These are phyloP conservation scores for Melozone crissalis DNA, from an alignment of 2,113 vertebrate genomes.

Conservation along the genomic window DNA sequence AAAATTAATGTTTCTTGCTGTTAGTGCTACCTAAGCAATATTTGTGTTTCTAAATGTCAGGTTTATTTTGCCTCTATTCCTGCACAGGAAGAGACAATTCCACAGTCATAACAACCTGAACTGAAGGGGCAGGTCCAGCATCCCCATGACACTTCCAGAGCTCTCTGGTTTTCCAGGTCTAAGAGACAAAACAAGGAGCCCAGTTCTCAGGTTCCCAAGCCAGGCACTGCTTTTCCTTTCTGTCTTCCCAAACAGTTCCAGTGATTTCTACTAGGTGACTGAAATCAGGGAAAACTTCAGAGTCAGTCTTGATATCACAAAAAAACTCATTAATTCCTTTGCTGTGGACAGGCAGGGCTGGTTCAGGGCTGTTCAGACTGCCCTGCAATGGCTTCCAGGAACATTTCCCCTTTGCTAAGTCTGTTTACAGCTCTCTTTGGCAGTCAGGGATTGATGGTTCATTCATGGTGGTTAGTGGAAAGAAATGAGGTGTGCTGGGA, in stretches of 20 bases:
- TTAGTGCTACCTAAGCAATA: neutral
- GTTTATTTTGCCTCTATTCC: neutral
- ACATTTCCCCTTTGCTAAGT: neutral
- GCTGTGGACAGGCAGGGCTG: neutral
- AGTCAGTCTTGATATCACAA: neutral
- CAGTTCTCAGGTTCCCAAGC: neutral
- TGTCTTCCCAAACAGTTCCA: neutral
- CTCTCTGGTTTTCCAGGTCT: neutral
- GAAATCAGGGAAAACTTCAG: neutral
- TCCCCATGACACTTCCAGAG: fast-evolving
- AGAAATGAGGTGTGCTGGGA: neutral
- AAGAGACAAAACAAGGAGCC: neutral
- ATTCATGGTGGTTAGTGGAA: neutral
- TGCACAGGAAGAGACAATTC: neutral
- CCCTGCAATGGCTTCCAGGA: neutral
- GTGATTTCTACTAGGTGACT: neutral
- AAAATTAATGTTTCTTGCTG: neutral
- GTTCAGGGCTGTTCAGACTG: neutral
- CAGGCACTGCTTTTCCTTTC: neutral
- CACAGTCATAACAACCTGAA: neutral
- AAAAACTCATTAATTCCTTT: neutral
- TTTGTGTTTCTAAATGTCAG: neutral
- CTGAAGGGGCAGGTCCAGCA: neutral
- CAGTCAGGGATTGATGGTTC: neutral
- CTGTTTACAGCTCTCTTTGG: neutral